Conservation (phyloP, 2,113 vertebrate species). For the Scytalopus superciliaris region DNA sequence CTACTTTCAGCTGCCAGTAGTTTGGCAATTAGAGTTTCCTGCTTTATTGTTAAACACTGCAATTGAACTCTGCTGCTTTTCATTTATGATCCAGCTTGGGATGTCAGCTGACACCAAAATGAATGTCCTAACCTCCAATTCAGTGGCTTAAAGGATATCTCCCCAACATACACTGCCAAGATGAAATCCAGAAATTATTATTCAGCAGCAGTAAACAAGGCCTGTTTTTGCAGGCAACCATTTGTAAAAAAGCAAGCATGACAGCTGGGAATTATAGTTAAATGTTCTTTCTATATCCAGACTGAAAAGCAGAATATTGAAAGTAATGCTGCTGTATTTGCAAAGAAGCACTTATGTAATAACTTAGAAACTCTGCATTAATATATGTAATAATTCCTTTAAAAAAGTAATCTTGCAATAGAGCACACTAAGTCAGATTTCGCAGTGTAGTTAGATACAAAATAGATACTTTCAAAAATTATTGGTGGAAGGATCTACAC, state of each 20-base stretch:
- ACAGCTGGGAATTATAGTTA: not conserved
- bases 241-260: not conserved
- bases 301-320: not conserved
- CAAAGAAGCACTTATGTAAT: not conserved
- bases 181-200: conserved; percentile 35
- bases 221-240: conserved; percentile 21
- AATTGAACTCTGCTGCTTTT: conserved; percentile 31
- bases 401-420: not conserved
- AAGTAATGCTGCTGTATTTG: not conserved
- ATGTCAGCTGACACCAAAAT: conserved; percentile 45
- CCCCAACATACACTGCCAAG: conserved; percentile 23
- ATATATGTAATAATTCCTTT: not conserved
- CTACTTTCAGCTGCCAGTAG: conserved; percentile 35
- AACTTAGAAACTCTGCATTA: not conserved
- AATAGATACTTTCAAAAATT: not conserved
- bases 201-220: conserved; percentile 32
- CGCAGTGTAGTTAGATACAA: not conserved
- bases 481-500: not conserved
- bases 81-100: conserved; percentile 47
- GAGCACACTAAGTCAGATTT: not conserved
- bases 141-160: conserved; percentile 41
- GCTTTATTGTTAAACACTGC: conserved; percentile 41
- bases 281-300: not conserved
- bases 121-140: conserved; percentile 21
- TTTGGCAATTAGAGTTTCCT: conserved; percentile 45